Percentiles rank a stretch among this genome's conserved stretches.
These are phyloP conservation scores for Brachymystax lenok DNA, from an alignment of 2,797 vertebrate species.

Conservation along the genomic window DNA sequence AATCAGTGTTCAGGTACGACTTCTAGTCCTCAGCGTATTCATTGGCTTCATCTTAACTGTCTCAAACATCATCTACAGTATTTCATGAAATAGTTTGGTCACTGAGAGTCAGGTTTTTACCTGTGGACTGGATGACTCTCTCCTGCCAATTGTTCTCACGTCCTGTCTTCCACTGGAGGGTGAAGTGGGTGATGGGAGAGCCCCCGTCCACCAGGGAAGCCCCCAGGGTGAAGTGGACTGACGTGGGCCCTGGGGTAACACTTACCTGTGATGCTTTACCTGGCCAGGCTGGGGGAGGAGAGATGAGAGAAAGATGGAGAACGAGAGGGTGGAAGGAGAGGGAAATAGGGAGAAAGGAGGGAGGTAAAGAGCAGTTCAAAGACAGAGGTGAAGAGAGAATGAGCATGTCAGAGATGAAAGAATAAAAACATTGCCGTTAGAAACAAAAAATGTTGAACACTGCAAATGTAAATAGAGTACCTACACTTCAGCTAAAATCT, in stretches of 20 bases:
- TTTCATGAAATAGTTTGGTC: background rate
- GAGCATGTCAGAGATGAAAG: background rate
- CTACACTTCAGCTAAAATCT: background rate
- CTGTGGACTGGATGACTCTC: conserved; percentile 43
- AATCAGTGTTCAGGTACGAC: no score
- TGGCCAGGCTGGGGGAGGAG: conserved; percentile 65
- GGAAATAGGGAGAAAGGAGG: background rate
- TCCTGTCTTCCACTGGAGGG: conserved; percentile 69
- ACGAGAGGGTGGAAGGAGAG: background rate
- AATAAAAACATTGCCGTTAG: background rate
- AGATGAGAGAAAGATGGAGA: background rate
- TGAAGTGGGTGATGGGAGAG: conserved; percentile 63
- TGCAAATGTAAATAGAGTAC: background rate
- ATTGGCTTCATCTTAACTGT: background rate
- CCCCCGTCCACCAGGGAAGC: conserved; percentile 60
- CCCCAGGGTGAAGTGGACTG: conserved; percentile 59
- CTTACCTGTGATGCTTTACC: conserved; percentile 53
- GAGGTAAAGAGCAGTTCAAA: background rate
- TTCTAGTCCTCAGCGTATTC: background rate
- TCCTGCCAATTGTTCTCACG: conserved; percentile 58
- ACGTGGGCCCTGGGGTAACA: conserved; percentile 50
- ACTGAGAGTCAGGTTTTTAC: conserved; percentile 45
- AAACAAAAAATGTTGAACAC: background rate
- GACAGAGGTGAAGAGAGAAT: background rate
- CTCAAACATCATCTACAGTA: background rate